phyloP scores from a whole-genome alignment of 2,888 invertebrate genomes.

The Yponomeuta sedellus region DNA sequence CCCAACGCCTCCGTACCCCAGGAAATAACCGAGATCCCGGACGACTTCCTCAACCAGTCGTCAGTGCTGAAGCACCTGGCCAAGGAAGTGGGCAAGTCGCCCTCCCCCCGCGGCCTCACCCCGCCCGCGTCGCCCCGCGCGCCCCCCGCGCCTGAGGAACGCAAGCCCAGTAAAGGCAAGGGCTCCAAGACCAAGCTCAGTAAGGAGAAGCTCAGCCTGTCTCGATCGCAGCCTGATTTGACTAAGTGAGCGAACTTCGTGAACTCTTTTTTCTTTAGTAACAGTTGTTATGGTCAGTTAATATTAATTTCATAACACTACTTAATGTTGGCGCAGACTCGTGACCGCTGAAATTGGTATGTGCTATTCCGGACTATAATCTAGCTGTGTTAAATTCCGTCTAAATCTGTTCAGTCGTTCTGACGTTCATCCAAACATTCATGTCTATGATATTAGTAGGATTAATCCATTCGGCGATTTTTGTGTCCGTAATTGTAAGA shows the following conservation, averaged over 20 bases:
- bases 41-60: slow-evolving; percentile 88
- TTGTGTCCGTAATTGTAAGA: too few species aligned
- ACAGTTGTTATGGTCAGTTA: too few species aligned
- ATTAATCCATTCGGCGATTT: too few species aligned
- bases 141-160: slow-evolving; percentile 31
- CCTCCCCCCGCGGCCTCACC: slow-evolving; percentile 47
- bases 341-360: too few species aligned
- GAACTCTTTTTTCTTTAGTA: too few species aligned
- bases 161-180: slow-evolving; percentile 39
- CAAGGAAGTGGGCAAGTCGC: slow-evolving; percentile 81
- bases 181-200: slow-evolving; percentile 58
- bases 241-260: slow-evolving; percentile 79
- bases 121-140: slow-evolving; percentile 55
- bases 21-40: slow-evolving; percentile 90
- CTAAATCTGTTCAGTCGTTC: too few species aligned
- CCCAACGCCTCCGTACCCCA: slow-evolving; percentile 34
- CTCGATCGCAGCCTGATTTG: slow-evolving; percentile 90
- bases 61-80: slow-evolving; percentile 90
- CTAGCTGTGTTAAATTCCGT: too few species aligned
- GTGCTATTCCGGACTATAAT: too few species aligned
- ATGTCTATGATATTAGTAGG: too few species aligned
- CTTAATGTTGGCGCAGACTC: too few species aligned
- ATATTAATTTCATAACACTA: neutral
- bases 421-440: too few species aligned
- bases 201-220: slow-evolving; percentile 79